These are phyloP conservation scores for Artibeus jamaicensis DNA, from an alignment of 2,797 vertebrate species.

Conservation along the genomic window DNA sequence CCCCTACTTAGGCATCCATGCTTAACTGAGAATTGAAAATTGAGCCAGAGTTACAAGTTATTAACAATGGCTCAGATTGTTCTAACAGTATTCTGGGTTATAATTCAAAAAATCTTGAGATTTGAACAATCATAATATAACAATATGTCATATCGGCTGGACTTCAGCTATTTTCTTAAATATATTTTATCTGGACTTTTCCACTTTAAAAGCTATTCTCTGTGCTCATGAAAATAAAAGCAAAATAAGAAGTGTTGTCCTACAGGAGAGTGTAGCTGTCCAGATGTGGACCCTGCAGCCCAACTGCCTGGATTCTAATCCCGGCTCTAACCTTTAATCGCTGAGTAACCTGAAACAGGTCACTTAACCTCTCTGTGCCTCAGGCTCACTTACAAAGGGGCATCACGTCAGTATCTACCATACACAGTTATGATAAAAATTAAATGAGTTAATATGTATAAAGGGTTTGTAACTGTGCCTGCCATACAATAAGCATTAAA, in stretches of 20 bases:
- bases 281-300: not conserved
- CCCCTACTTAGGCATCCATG: not conserved
- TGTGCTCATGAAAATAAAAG: not conserved
- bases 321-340: not conserved
- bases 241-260: not conserved
- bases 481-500: not conserved
- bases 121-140: not conserved
- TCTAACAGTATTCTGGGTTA: not conserved
- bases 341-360: not conserved
- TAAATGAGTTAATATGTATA: not conserved
- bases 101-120: not conserved
- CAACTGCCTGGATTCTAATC: not conserved
- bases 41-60: constrained; percentile 2
- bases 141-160: not conserved
- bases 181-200: not conserved
- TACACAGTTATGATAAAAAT: not conserved
- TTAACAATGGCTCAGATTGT: not conserved
- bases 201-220: not conserved
- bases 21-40: constrained; percentile 1
- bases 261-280: not conserved
- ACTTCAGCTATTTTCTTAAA: constrained; percentile 36
- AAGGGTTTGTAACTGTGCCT: not conserved
- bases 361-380: not conserved
- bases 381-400: not conserved
- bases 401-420: not conserved